Evolutionary conservation across 2,113 vertebrate genomes (phyloP).

Genomic region (Elgaria multicarinata): DNA sequence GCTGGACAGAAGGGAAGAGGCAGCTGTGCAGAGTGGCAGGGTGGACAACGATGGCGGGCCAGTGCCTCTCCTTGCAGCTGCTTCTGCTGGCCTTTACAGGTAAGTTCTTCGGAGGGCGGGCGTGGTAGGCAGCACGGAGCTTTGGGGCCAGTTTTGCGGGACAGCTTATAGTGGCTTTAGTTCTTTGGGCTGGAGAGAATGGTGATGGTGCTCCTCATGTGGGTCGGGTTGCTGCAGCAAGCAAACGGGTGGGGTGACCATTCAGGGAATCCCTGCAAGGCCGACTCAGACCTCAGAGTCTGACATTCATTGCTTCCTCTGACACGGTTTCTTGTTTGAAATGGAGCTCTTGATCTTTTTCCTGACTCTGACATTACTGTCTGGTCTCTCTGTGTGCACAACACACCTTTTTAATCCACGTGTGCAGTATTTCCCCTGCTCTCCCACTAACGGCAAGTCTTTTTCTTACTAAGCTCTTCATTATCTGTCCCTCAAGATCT

Average conservation of each 20-base stretch:
- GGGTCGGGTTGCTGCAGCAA: background rate
- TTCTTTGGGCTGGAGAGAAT: background rate
- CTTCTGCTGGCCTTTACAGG: conserved; percentile 61
- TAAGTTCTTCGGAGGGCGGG: conserved; percentile 42
- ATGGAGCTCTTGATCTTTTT: background rate
- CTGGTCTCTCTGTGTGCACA: background rate
- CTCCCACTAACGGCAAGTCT: background rate
- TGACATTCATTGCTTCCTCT: too few relatives aligned
- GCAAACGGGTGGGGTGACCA: background rate
- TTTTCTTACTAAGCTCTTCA: background rate
- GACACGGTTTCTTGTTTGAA: background rate
- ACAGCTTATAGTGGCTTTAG: too few relatives aligned
- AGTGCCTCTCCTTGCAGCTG: conserved; percentile 42
- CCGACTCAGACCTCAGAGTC: background rate
- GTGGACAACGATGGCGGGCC: conserved; percentile 18
- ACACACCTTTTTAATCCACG: background rate
- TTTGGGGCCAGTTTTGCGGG: background rate
- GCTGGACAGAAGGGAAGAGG: conserved; percentile 64
- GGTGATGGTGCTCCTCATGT: background rate
- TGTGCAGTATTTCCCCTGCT: background rate
- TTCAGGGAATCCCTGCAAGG: background rate
- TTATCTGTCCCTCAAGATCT: background rate
- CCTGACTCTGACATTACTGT: too few relatives aligned
- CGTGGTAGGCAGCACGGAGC: too few relatives aligned
- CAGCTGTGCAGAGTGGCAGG: background rate